Conservation (phyloP, 2,888 invertebrate genomes). For the Hemithea aestivaria region DNA sequence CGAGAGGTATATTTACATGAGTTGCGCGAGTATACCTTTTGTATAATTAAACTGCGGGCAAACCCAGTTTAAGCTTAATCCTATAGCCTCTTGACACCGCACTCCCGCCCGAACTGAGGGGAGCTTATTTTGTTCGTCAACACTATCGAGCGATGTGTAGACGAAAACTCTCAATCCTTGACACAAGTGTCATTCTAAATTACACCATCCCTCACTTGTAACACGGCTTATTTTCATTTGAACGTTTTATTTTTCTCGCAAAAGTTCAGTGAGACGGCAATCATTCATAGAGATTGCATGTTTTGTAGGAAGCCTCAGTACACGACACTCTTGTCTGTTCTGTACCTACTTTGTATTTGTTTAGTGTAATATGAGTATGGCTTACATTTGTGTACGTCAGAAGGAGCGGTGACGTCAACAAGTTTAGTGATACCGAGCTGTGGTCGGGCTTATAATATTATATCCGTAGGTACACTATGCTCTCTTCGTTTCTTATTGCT, state of each 20-base stretch:
- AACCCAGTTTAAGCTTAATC: conserved; percentile 78
- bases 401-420: conserved; percentile 12
- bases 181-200: conserved; percentile 56
- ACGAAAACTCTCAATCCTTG: conserved; percentile 58
- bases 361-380: conserved; percentile 42
- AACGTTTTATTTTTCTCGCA: conserved; percentile 44
- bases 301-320: conserved; percentile 58
- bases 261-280: conserved; percentile 60
- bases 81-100: conserved; percentile 78
- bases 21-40: conserved; percentile 65
- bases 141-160: conserved; percentile 72
- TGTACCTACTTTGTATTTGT: conserved; percentile 52
- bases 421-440: conserved; percentile 22
- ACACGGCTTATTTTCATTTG: conserved; percentile 54
- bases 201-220: conserved; percentile 47
- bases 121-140: conserved; percentile 77
- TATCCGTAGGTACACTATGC: too few species aligned
- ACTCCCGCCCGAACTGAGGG: conserved; percentile 53
- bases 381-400: conserved; percentile 36
- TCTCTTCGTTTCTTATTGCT: too few species aligned
- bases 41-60: conserved; percentile 76
- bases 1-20: conserved; percentile 57
- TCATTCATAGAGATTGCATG: conserved; percentile 66
- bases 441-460: too few species aligned
- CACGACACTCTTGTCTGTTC: conserved; percentile 49